Conservation (phyloP, 2,113 vertebrate genomes). For the Falcunculus frontatus region DNA sequence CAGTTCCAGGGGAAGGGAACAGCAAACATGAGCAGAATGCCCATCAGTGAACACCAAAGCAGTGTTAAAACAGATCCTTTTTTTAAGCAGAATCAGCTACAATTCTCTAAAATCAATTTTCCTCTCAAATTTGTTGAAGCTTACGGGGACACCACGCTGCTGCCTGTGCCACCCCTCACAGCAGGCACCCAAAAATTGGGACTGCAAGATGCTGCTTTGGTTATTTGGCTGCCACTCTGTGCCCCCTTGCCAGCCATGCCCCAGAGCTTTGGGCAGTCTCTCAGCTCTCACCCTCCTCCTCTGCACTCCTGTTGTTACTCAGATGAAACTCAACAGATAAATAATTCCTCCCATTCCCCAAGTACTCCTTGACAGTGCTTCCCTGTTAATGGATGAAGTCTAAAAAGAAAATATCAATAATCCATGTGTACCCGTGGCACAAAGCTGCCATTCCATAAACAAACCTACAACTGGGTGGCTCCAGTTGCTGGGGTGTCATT, state of each 20-base stretch:
- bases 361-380: not conserved
- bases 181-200: not conserved
- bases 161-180: not conserved
- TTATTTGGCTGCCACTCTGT: not conserved
- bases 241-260: not conserved
- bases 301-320: not conserved
- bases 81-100: not conserved
- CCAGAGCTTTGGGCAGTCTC: not conserved
- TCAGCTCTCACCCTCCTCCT: not conserved
- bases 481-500: not conserved
- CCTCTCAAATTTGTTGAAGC: not conserved
- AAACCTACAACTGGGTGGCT: accelerated
- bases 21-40: not conserved
- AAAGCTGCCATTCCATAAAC: not conserved
- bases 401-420: not conserved
- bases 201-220: not conserved
- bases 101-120: not conserved
- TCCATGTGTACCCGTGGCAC: not conserved
- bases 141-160: not conserved
- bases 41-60: not conserved
- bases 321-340: not conserved
- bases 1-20: not conserved
- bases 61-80: not conserved
- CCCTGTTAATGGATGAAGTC: not conserved
- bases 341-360: not conserved